A percentile compares a stretch with the other conserved stretches of the same genome.
phyloP scores from a whole-genome alignment of 1,140 invertebrate genomes.

The Sitobion miscanthi region DNA sequence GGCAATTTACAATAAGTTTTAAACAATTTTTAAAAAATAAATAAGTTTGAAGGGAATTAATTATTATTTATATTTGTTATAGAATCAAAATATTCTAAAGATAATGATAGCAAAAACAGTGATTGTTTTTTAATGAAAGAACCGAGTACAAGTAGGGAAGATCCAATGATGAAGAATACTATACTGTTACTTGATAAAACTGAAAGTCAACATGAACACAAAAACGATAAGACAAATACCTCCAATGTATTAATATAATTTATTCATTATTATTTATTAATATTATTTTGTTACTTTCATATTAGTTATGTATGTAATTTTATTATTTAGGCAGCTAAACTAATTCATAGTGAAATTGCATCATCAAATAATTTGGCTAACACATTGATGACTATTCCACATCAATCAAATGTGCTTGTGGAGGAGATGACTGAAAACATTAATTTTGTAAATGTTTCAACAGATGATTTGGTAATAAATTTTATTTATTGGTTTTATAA shows the following conservation, averaged over 20 bases:
- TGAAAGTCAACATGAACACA: neutral
- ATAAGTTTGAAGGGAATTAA: neutral
- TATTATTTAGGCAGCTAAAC: neutral
- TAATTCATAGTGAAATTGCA: neutral
- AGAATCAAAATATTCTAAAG: neutral
- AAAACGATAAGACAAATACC: neutral
- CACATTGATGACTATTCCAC: neutral
- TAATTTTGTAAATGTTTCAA: neutral
- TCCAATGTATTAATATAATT: neutral
- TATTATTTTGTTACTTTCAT: neutral
- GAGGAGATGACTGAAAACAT: neutral
- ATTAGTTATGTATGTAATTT: neutral
- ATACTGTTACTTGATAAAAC: neutral
- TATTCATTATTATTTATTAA: neutral
- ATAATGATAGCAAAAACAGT: neutral
- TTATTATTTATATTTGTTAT: neutral
- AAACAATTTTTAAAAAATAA: neutral
- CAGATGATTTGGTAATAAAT: neutral
- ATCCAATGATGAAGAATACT: neutral
- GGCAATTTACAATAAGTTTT: neutral
- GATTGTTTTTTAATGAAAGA: neutral
- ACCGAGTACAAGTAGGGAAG: neutral
- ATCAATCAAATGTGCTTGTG: neutral
- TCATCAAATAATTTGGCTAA: neutral
- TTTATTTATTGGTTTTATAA: neutral